Percentiles rank a stretch among this genome's conserved stretches.
These are phyloP conservation scores for Sebastes trivittatus DNA, from an alignment of 2,797 vertebrate genomes.

Conservation along the genomic window DNA sequence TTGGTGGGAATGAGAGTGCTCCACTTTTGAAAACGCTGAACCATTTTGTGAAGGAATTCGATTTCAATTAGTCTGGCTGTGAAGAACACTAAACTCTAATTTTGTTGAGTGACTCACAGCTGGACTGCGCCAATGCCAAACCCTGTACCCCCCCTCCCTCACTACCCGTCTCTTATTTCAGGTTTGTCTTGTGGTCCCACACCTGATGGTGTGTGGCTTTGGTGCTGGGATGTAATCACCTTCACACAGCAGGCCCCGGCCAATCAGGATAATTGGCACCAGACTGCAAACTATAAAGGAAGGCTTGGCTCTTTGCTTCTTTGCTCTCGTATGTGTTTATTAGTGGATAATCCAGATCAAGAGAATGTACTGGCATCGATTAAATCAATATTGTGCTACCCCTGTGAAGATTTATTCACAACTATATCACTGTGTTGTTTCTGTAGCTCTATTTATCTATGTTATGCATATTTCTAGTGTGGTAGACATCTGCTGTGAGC, in stretches of 20 bases:
- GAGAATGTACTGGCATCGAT: conserved; percentile 12
- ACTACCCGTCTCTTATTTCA: conserved; percentile 67
- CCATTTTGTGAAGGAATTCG: conserved; percentile 38
- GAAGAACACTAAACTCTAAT: conserved; percentile 42
- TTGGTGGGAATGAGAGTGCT: conserved; percentile 12
- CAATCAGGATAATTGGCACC: conserved; percentile 79
- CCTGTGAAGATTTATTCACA: conserved; percentile 6
- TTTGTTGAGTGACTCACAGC: conserved; percentile 58
- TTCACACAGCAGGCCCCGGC: conserved; percentile 43
- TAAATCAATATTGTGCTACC: conserved; percentile 4
- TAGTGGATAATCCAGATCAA: conserved; percentile 11
- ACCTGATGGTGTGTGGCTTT: conserved; percentile 67
- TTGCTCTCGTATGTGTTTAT: conserved; percentile 36
- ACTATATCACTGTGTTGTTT: not conserved
- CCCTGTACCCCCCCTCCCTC: not conserved
- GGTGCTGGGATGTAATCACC: conserved; percentile 63
- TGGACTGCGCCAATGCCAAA: conserved; percentile 36
- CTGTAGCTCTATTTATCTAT: not conserved
- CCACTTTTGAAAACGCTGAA: conserved; percentile 5
- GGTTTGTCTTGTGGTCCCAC: conserved; percentile 57
- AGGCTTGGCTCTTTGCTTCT: not conserved
- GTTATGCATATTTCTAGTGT: not conserved
- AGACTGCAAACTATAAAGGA: conserved; percentile 61
- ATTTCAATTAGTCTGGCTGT: conserved; percentile 42
- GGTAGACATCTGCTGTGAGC: not conserved